A percentile compares a stretch with the other conserved stretches of the same genome.
These are phyloP conservation scores for Pseudochirops corinnae DNA, from an alignment of 2,797 vertebrate species.

Conservation along the genomic window DNA sequence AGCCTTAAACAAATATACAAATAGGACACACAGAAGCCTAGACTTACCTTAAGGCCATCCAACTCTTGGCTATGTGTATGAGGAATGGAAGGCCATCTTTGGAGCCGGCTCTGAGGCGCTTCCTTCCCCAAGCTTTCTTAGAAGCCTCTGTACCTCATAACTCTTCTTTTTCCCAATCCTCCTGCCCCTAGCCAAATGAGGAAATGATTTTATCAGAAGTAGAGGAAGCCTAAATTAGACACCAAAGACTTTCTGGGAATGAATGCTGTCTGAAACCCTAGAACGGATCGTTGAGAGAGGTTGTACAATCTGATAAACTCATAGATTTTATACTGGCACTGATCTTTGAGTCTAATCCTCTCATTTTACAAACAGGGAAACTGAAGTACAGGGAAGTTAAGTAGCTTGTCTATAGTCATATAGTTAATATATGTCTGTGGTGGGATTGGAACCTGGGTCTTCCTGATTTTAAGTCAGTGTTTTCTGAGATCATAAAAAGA, in stretches of 20 bases:
- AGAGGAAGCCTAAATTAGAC: constrained; percentile 19
- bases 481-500: not conserved
- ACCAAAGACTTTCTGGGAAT: constrained; percentile 62
- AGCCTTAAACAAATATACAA: not conserved
- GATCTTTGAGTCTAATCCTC: not conserved
- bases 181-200: constrained; percentile 17
- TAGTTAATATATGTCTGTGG: not conserved
- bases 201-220: constrained; percentile 46
- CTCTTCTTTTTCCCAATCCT: constrained; percentile 6
- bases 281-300: not conserved
- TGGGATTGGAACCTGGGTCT: not conserved
- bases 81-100: not conserved
- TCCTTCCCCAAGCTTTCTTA: not conserved
- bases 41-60: not conserved
- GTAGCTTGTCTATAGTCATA: not conserved
- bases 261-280: not conserved
- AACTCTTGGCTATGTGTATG: not conserved
- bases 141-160: constrained; percentile 11
- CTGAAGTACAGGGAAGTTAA: not conserved
- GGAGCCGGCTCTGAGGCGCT: too few species aligned
- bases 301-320: too few species aligned
- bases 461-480: not conserved
- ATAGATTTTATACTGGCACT: not conserved
- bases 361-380: not conserved
- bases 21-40: not conserved